phyloP scores from a whole-genome alignment of 1,140 invertebrate species.

The Telenomus remus region DNA sequence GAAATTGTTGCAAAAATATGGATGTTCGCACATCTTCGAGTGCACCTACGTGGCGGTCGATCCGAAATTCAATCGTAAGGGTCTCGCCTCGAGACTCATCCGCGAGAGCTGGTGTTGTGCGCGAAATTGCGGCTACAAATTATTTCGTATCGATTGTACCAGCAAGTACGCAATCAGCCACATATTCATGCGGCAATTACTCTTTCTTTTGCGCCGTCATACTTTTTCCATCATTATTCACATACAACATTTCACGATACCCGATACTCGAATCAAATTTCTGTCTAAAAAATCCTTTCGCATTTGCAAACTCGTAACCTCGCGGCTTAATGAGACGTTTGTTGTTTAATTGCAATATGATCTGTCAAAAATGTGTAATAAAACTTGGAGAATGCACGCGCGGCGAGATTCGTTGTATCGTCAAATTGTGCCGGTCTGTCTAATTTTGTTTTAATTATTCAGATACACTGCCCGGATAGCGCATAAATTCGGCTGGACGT shows the following conservation, averaged over 20 bases:
- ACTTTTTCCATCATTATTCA: too few species aligned
- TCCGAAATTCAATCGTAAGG: conserved; percentile 60
- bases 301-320: too few species aligned
- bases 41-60: conserved; percentile 69
- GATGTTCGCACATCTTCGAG: conserved; percentile 69
- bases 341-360: too few species aligned
- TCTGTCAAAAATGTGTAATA: too few species aligned
- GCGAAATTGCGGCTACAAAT: conserved; percentile 66
- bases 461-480: conserved; percentile 61
- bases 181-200: not conserved
- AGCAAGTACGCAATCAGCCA: conserved; percentile 56
- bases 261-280: too few species aligned
- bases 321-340: too few species aligned
- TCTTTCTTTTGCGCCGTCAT: not conserved
- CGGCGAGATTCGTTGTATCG: not conserved
- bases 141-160: conserved; percentile 72
- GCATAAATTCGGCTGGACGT: conserved; percentile 55
- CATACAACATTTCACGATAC: too few species aligned
- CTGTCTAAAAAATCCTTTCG: too few species aligned
- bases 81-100: conserved; percentile 67
- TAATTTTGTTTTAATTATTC: conserved; percentile 7
- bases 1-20: conserved; percentile 66
- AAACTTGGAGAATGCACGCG: too few species aligned
- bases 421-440: not conserved
- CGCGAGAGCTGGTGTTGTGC: conserved; percentile 67